A percentile compares a stretch with the other conserved stretches of the same genome.
phyloP scores from a whole-genome alignment of 2,797 vertebrate species.

The Semotilus atromaculatus region DNA sequence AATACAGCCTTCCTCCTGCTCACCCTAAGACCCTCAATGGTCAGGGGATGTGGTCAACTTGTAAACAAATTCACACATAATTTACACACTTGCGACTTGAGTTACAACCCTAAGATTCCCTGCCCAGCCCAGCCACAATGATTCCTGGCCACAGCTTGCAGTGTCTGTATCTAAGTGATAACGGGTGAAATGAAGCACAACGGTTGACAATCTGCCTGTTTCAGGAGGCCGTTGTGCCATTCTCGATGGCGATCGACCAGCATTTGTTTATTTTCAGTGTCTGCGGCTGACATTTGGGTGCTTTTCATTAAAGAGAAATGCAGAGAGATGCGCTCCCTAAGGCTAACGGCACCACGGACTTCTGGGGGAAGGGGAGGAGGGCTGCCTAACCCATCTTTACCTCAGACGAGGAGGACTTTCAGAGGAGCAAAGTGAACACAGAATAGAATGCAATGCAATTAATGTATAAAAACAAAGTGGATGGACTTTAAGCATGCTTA shows the following conservation, averaged over 20 bases:
- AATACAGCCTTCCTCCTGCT: constrained; percentile 9
- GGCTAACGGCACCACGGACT: constrained; percentile 4
- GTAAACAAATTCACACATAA: constrained; percentile 56
- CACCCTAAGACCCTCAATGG: not conserved
- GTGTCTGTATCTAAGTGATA: constrained; percentile 58
- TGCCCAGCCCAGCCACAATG: constrained; percentile 20
- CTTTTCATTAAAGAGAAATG: constrained; percentile 51
- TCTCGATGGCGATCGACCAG: constrained; percentile 7
- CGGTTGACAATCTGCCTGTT: constrained; percentile 42
- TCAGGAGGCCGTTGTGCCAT: constrained; percentile 20
- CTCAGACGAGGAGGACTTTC: constrained; percentile 2
- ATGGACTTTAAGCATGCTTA: not conserved
- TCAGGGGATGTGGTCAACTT: constrained; percentile 35
- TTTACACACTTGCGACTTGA: constrained; percentile 41
- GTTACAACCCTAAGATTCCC: constrained; percentile 48
- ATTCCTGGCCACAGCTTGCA: constrained; percentile 15
- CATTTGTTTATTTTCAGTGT: constrained; percentile 55
- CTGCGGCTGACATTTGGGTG: constrained; percentile 58
- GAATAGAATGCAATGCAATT: not conserved
- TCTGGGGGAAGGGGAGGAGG: not conserved
- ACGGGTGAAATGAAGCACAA: constrained; percentile 29
- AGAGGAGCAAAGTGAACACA: not conserved
- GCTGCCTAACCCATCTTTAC: constrained; percentile 20
- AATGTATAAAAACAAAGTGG: constrained; percentile 4
- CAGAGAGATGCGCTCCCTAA: constrained; percentile 3